Percentiles rank a stretch among this genome's conserved stretches.
These are phyloP conservation scores for Drosophila repleta DNA, from an alignment of 1,140 invertebrate species.

Conservation along the genomic window DNA sequence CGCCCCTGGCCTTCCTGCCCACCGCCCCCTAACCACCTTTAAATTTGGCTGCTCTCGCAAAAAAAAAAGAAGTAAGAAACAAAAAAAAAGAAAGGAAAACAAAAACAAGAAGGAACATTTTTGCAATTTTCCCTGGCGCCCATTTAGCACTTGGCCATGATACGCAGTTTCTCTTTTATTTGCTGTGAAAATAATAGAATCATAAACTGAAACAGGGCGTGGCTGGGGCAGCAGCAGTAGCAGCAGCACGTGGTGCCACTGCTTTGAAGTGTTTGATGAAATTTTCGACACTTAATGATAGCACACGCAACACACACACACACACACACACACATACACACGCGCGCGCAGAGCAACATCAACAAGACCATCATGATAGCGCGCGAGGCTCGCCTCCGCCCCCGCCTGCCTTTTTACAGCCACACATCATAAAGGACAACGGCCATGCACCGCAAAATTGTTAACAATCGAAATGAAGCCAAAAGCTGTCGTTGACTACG, in stretches of 20 bases:
- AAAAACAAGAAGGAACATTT: conserved; percentile 48
- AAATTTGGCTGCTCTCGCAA: conserved; percentile 47
- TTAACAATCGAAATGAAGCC: conserved; percentile 70
- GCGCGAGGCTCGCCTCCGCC: too few relatives aligned
- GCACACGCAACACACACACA: conserved; percentile 55
- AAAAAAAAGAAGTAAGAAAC: conserved; percentile 23
- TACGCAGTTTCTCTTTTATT: conserved; percentile 82
- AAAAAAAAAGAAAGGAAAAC: conserved; percentile 8
- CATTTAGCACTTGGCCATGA: conserved; percentile 80
- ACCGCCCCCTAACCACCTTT: conserved; percentile 26
- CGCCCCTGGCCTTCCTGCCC: conserved; percentile 35
- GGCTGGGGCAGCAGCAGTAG: too few relatives aligned
- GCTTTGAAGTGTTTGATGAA: conserved; percentile 81
- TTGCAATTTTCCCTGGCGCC: conserved; percentile 77
- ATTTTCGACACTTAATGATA: conserved; percentile 82
- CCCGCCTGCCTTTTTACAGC: conserved; percentile 18
- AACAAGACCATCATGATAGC: conserved; percentile 6
- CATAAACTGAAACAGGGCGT: conserved; percentile 74
- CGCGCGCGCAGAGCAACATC: conserved; percentile 23
- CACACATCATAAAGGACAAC: conserved; percentile 81
- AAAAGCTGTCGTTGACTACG: conserved; percentile 25
- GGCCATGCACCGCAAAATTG: conserved; percentile 76
- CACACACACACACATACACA: background rate
- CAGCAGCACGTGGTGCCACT: conserved; percentile 50
- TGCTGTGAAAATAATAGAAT: conserved; percentile 82